Evolutionary conservation across 2,797 vertebrate species (phyloP), one percentile per base, ranked within the genome.

Genomic region (Chaetophractus vellerosus): DNA sequence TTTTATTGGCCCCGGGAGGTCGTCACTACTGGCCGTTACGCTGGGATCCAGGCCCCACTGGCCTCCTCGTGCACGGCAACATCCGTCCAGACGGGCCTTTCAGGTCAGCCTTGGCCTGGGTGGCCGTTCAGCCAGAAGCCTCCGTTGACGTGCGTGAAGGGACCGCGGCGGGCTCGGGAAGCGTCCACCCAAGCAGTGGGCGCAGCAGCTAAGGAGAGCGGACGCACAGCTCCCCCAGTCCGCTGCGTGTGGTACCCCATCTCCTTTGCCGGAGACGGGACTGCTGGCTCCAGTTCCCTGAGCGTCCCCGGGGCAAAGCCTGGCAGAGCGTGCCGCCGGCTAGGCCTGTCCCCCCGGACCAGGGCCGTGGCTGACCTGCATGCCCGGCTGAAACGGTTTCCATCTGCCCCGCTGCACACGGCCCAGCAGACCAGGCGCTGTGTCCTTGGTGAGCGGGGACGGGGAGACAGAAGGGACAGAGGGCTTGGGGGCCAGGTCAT

Each of bases 321-420:
- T 69, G 4, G 26, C 16, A 21, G 26, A 7, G 52, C 9, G 41
- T n/a, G n/a, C n/a, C n/a, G n/a, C n/a, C n/a, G n/a, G n/a, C n/a
- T n/a, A n/a, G n/a, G n/a, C n/a, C n/a, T n/a, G n/a, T n/a, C n/a
- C n/a, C n/a, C n/a, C n/a, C n/a, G n/a, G n/a, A n/a, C n/a, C n/a
- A n/a, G n/a, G n/a, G n/a, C n/a, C n/a, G n/a, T n/a, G n/a, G n/a
- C n/a, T n/a, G n/a, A n/a, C n/a, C n/a, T n/a, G n/a, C n/a, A n/a
- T n/a, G n/a, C n/a, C n/a, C n/a, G n/a, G n/a, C n/a, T n/a, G n/a
- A n/a, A n/a, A n/a, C n/a, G n/a, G n/a, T n/a, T n/a, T n/a, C n/a
- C n/a, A n/a, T n/a, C n/a, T n/a, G n/a, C n/a, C 23, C 36, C 33
- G 0, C 2, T 0, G 14, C 0, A 1, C 1, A 0, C 26, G 21